A percentile compares a stretch with the other conserved stretches of the same genome.
phyloP scores from a whole-genome alignment of 2,113 vertebrate species.

The Thinocorus orbignyianus region DNA sequence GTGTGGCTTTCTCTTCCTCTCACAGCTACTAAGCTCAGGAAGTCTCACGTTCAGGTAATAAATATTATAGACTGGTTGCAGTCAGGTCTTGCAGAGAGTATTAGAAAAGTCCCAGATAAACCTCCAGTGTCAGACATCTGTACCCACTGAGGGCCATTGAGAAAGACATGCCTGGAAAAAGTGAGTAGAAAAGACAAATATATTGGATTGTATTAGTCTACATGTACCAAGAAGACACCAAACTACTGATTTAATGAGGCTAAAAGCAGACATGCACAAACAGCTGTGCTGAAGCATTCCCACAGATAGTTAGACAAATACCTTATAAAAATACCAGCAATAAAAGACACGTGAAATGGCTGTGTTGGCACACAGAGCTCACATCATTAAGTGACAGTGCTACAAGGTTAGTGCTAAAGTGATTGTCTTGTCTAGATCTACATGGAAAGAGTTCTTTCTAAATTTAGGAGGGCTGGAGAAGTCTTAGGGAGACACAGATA shows the following conservation, averaged over 20 bases:
- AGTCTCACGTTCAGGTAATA: background rate
- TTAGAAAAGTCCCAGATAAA: background rate
- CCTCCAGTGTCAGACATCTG: background rate
- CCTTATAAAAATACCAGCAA: conserved; percentile 34
- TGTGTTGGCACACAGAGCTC: background rate
- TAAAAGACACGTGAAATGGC: conserved; percentile 3
- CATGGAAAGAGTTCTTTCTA: background rate
- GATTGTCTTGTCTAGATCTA: conserved; percentile 11
- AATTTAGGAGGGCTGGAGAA: background rate
- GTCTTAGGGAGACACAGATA: background rate
- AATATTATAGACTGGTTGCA: background rate
- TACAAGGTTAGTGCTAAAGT: conserved; percentile 12
- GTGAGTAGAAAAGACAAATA: background rate
- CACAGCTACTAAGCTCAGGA: background rate
- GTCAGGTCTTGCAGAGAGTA: background rate
- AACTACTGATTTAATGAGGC: background rate
- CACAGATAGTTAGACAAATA: conserved; percentile 33
- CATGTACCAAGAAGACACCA: background rate
- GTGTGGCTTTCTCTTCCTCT: background rate
- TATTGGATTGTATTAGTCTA: conserved; percentile 6
- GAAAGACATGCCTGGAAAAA: conserved; percentile 16
- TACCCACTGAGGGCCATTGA: background rate
- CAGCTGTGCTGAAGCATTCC: conserved; percentile 2
- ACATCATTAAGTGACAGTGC: background rate
- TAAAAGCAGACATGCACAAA: conserved; percentile 6